phyloP scores from a whole-genome alignment of 2,113 vertebrate genomes.

The Myocastor coypus region DNA sequence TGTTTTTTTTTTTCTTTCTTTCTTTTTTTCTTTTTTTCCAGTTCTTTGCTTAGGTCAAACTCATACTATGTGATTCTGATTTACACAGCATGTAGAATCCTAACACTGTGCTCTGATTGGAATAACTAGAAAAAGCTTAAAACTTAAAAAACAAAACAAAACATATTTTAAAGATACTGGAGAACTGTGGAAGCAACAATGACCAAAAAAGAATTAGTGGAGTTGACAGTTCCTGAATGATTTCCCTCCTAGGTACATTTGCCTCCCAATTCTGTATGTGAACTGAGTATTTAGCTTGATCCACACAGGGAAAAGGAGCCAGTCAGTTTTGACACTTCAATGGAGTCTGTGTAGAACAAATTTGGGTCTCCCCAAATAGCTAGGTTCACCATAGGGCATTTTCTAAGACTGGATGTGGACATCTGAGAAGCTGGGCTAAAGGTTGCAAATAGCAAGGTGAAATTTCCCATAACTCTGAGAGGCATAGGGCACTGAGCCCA shows the following conservation, averaged over 20 bases:
- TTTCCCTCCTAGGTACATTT: not conserved
- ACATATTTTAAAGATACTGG: not conserved
- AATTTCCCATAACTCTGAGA: not conserved
- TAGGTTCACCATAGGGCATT: not conserved
- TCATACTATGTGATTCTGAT: constrained; percentile 14
- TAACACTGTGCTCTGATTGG: not conserved
- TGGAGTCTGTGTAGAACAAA: not conserved
- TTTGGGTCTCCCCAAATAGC: not conserved
- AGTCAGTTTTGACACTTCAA: not conserved
- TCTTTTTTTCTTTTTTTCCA: not conserved
- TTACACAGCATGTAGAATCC: not conserved
- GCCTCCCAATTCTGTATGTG: not conserved
- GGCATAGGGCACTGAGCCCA: not conserved
- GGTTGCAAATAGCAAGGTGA: not conserved
- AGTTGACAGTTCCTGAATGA: not conserved
- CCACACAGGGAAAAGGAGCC: not conserved
- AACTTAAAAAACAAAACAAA: not conserved
- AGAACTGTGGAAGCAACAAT: not conserved
- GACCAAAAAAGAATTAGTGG: not conserved
- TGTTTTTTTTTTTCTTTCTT: not conserved
- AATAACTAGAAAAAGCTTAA: constrained; percentile 1
- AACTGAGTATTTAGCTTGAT: not conserved
- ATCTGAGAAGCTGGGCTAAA: not conserved
- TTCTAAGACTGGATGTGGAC: not conserved
- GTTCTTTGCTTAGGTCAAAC: not conserved